A percentile compares a stretch with the other conserved stretches of the same genome.
Conservation (phyloP, 1,140 invertebrate genomes). For the Procambarus clarkii region DNA sequence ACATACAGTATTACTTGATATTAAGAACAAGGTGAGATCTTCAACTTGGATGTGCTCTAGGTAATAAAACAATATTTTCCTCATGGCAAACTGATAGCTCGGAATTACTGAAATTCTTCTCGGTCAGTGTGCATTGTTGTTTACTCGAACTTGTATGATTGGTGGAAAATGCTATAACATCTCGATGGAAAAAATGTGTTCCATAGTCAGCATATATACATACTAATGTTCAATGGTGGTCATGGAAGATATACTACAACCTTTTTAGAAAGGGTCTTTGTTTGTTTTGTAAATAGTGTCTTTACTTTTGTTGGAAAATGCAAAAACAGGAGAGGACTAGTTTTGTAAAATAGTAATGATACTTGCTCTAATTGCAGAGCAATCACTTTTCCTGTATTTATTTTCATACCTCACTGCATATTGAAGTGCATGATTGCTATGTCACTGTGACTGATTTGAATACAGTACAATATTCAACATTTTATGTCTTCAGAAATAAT, state of each 20-base stretch:
- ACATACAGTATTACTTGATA: slow-evolving; percentile 54
- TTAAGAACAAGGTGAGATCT: slow-evolving; percentile 18
- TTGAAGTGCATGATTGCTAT: not conserved
- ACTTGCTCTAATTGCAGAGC: not conserved
- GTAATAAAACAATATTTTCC: not conserved
- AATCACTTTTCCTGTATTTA: slow-evolving; percentile 32
- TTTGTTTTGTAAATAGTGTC: slow-evolving; percentile 22
- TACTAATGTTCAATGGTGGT: slow-evolving; percentile 5
- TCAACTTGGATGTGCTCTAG: slow-evolving; percentile 3
- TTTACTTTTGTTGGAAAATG: slow-evolving; percentile 2
- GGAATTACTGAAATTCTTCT: slow-evolving; percentile 1
- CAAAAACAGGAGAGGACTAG: slow-evolving; percentile 34
- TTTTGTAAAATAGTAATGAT: slow-evolving; percentile 38
- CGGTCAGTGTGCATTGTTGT: not conserved
- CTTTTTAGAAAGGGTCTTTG: slow-evolving; percentile 7
- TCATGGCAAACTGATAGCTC: not conserved
- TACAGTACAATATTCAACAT: slow-evolving; percentile 14
- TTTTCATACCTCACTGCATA: slow-evolving; percentile 33
- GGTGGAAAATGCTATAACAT: not conserved
- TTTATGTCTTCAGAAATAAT: not conserved
- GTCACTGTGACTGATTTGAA: slow-evolving; percentile 3
- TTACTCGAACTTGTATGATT: not conserved
- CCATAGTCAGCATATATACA: not conserved
- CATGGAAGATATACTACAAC: slow-evolving; percentile 12
- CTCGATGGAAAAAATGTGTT: not conserved